These are phyloP conservation scores for Scopus umbretta DNA, from an alignment of 2,113 vertebrate species.

Conservation along the genomic window DNA sequence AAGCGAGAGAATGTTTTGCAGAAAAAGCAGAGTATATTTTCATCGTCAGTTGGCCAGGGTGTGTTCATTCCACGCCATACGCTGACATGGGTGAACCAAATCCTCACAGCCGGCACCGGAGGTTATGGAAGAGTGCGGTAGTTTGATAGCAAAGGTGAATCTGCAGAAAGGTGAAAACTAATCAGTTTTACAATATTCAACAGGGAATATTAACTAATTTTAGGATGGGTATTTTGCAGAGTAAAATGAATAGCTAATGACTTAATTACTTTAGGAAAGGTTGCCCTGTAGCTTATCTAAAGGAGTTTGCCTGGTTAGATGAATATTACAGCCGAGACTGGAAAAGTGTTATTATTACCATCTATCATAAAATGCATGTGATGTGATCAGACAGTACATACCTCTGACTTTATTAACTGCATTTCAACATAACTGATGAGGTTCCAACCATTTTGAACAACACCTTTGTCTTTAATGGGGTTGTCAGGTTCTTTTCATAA, in stretches of 20 bases:
- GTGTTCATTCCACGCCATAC: not conserved
- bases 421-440: no score
- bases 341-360: not conserved
- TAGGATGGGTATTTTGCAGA: not conserved
- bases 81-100: not conserved
- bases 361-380: not conserved
- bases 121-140: accelerated
- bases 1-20: not conserved
- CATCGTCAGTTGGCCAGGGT: accelerated
- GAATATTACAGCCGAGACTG: not conserved
- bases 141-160: not conserved
- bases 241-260: not conserved
- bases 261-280: not conserved
- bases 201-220: not conserved
- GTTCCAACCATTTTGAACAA: not conserved
- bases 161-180: not conserved
- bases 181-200: not conserved
- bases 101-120: accelerated
- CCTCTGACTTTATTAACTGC: not conserved
- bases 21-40: not conserved
- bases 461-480: not conserved
- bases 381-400: not conserved
- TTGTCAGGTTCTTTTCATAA: no score
- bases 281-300: not conserved
- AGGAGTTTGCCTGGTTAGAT: not conserved